Conservation (phyloP, 53 echinoderm and acorn worm species). For the Actinopyga echinites region DNA sequence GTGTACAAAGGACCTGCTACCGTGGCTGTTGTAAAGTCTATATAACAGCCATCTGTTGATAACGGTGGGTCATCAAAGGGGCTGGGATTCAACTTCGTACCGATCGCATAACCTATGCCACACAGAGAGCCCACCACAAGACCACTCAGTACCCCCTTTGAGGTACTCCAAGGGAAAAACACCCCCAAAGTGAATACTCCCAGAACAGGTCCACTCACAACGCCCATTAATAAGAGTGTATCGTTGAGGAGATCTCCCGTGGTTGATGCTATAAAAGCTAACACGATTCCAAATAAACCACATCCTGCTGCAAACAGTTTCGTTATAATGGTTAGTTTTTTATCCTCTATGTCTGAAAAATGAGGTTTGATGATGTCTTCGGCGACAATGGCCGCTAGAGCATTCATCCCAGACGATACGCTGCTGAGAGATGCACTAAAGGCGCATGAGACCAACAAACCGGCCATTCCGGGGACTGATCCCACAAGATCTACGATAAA, state of each 20-base stretch:
- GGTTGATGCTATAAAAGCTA: conserved; percentile 28
- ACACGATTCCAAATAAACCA: conserved; percentile 31
- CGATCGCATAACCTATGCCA: conserved; percentile 32
- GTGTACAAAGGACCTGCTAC: neutral
- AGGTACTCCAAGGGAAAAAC: conserved; percentile 43
- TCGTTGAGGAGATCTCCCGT: conserved; percentile 28
- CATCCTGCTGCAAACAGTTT: conserved; percentile 41
- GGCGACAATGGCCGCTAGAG: conserved; percentile 34
- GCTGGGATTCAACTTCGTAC: neutral
- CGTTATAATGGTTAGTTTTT: conserved; percentile 28
- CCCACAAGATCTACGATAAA: conserved; percentile 74
- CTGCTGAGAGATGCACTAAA: conserved; percentile 84
- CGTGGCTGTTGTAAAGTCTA: neutral
- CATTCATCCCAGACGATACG: conserved; percentile 32
- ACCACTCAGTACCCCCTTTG: conserved; percentile 26
- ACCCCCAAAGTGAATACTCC: conserved; percentile 29
- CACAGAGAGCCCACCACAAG: conserved; percentile 17
- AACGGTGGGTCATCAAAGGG: neutral
- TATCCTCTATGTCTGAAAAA: conserved; percentile 18
- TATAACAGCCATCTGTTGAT: neutral
- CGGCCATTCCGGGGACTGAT: conserved; percentile 63
- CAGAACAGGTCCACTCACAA: conserved; percentile 39
- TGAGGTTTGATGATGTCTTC: conserved; percentile 39
- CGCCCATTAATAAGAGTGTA: conserved; percentile 29
- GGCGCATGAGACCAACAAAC: conserved; percentile 64